Evolutionary conservation across 2,888 invertebrate genomes (phyloP), one percentile per base, ranked within the genome.

Genomic region (Machimus rusticus): DNA sequence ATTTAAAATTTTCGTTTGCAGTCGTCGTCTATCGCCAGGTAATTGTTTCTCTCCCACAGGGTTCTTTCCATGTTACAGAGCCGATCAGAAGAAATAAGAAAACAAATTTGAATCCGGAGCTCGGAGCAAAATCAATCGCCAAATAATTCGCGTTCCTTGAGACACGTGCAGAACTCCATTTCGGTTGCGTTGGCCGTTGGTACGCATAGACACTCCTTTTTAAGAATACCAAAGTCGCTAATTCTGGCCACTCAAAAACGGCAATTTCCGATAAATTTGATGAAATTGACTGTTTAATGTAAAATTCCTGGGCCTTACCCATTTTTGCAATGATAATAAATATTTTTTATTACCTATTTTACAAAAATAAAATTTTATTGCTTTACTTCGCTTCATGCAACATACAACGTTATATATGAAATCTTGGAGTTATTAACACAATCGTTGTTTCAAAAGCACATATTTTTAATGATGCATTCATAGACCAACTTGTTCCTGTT

Each of bases 31-130:
- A 39, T 76, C n/a, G 34, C 9, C n/a, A 37, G 76, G 37, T 76
- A 76, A 76, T 76, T 76, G 39, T 76, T 76, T 76, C 76, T 76
- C 76, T 76, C 76, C 76, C 34, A 76, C 76, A 76, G 34, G 34
- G 34, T 14, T 76, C 14, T 12, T 28, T 66, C 19, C 12, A 66
- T n/a, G 66, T 66, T 66, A 28, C 4, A 19, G 2, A 28, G 28
- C 3, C 12, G 28, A 66, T 46, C 43, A 4, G 43, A 46, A 46
- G 12, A 46, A 46, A 46, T 46, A 19, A 55, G 19, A 19, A 2
- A 19, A 19, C n/a, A 55, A 55, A 55, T 55, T 34, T 16, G 19
- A 55, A 55, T 19, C 19, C 55, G 9, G 19, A 55, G 19, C 55
- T 66, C 9, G 14, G 8, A 4, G 66, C 66, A 66, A 66, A 66